These are phyloP conservation scores for Hydrocynus forskahlii DNA, from an alignment of 2,797 vertebrate species.

Conservation along the genomic window DNA sequence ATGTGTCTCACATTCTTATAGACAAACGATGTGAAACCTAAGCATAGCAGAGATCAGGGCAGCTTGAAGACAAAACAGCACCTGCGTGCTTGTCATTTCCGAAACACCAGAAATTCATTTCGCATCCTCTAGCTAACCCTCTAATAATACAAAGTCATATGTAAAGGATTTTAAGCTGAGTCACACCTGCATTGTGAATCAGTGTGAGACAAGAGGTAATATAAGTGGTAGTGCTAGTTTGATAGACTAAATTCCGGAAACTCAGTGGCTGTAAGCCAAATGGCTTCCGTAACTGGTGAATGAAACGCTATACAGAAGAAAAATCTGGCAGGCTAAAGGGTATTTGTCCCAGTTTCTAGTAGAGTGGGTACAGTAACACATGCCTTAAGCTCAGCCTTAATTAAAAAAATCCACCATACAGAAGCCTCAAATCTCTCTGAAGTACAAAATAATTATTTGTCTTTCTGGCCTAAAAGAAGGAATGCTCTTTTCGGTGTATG, in stretches of 20 bases:
- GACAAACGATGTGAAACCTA: not conserved
- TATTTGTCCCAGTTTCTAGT: not conserved
- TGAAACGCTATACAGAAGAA: not conserved
- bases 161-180: not conserved
- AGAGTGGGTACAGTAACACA: not conserved
- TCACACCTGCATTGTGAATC: constrained; percentile 28
- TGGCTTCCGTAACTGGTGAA: constrained; percentile 8
- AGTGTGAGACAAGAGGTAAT: not conserved
- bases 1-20: not conserved
- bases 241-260: constrained; percentile 17
- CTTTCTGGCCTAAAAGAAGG: not conserved
- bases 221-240: not conserved
- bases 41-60: not conserved
- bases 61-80: not conserved
- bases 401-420: not conserved
- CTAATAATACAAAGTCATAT: not conserved
- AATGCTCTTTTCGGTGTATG: not conserved
- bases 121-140: not conserved
- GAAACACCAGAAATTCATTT: not conserved
- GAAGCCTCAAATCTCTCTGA: not conserved
- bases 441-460: not conserved
- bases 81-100: not conserved
- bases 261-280: constrained; percentile 19
- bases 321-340: not conserved
- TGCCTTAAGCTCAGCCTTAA: not conserved